Evolutionary conservation across 64 coral and sea anemone species (phyloP).

Genomic region (Anthopleura sola): DNA sequence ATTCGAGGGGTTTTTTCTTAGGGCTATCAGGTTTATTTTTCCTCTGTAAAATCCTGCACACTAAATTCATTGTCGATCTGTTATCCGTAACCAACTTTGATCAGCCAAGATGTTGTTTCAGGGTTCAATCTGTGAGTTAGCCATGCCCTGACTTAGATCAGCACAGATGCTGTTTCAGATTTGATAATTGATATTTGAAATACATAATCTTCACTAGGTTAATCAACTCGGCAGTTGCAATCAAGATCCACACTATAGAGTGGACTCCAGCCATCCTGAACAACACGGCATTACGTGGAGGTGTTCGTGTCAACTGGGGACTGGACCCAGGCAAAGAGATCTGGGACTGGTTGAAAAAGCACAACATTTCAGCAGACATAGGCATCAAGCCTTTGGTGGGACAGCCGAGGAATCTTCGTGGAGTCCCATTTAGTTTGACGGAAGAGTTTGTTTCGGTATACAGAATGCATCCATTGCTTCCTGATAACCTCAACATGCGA

Average conservation of each 20-base stretch:
- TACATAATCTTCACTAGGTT: slow-evolving; percentile 14
- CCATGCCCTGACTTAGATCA: too few relatives aligned
- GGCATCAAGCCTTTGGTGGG: slow-evolving; percentile 58
- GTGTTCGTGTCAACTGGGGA: slow-evolving; percentile 63
- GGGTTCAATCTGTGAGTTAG: too few relatives aligned
- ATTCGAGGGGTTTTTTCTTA: too few relatives aligned
- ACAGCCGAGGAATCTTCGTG: slow-evolving; percentile 31
- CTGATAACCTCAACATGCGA: slow-evolving; percentile 52
- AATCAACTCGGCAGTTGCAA: slow-evolving; percentile 60
- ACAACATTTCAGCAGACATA: slow-evolving; percentile 39
- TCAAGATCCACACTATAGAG: slow-evolving; percentile 83
- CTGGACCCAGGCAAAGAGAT: slow-evolving; percentile 57
- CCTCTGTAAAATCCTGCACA: too few relatives aligned
- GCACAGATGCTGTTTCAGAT: not conserved
- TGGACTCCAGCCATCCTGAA: slow-evolving; percentile 79
- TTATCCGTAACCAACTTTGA: too few relatives aligned
- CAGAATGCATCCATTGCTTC: slow-evolving; percentile 77
- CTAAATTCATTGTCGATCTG: not conserved
- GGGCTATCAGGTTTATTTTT: too few relatives aligned
- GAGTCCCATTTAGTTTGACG: slow-evolving; percentile 63
- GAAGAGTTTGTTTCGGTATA: slow-evolving; percentile 84
- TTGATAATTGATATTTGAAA: not conserved
- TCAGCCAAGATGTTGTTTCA: too few relatives aligned
- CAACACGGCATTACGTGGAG: slow-evolving; percentile 56
- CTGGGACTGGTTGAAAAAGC: slow-evolving; percentile 36